Evolutionary conservation across 2,113 vertebrate genomes (phyloP).

Genomic region (Myotis brandtii): DNA sequence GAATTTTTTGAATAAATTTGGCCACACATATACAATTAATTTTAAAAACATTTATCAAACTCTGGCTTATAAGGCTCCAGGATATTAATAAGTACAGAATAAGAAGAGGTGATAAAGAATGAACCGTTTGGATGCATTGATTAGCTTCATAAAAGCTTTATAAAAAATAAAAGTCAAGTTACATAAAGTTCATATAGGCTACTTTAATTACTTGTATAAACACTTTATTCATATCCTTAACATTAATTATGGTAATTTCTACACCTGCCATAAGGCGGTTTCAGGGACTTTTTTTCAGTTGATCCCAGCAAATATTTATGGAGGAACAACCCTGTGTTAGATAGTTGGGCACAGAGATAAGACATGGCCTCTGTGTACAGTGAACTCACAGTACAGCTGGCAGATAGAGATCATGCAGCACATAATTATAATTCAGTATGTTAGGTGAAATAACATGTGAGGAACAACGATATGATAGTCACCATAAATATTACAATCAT

Average conservation of each 20-base stretch:
- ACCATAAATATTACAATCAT: neutral
- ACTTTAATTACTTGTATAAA: neutral
- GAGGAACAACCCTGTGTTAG: neutral
- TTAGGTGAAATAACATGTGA: neutral
- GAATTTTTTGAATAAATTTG: neutral
- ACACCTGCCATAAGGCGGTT: neutral
- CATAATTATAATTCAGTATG: neutral
- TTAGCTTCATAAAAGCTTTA: neutral
- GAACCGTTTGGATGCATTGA: neutral
- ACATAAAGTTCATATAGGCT: neutral
- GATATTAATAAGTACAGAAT: neutral
- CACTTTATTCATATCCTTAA: slow-evolving; percentile 13
- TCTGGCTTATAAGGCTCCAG: neutral
- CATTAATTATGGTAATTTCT: neutral
- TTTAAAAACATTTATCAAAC: neutral
- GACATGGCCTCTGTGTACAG: neutral
- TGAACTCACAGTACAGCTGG: neutral
- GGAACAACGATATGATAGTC: neutral
- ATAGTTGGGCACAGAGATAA: neutral
- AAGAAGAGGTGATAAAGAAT: neutral
- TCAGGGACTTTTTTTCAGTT: neutral
- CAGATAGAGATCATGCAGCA: neutral
- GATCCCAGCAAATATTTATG: neutral
- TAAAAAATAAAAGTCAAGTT: neutral
- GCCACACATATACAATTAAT: neutral